phyloP scores from a whole-genome alignment of 2,113 vertebrate species.

The Notothenia coriiceps region DNA sequence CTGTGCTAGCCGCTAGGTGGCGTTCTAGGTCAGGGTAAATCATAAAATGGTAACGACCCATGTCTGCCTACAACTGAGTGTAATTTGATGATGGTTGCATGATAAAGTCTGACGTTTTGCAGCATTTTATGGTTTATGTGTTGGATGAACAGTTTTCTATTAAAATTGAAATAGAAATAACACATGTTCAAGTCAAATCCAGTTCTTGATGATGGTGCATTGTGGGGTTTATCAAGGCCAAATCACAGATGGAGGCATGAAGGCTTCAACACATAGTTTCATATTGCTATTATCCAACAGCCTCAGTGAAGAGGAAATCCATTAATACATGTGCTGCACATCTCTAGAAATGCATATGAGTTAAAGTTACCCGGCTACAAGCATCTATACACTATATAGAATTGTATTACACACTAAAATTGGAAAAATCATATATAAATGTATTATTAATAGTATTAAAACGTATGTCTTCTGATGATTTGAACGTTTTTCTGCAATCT shows the following conservation, averaged over 20 bases:
- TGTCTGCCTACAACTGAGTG: slow-evolving; percentile 57
- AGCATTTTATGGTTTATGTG: slow-evolving; percentile 75
- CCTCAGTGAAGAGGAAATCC: slow-evolving; percentile 7
- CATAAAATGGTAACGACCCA: slow-evolving; percentile 36
- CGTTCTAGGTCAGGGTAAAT: slow-evolving; percentile 71
- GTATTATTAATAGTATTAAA: slow-evolving; percentile 1
- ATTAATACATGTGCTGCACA: background rate
- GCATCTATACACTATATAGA: background rate
- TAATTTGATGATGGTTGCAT: slow-evolving; percentile 75
- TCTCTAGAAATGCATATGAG: background rate
- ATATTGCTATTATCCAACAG: slow-evolving; percentile 38
- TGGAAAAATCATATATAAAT: background rate
- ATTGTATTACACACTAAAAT: background rate
- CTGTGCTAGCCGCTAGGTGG: slow-evolving; percentile 77
- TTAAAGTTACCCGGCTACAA: background rate
- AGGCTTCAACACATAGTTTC: slow-evolving; percentile 51
- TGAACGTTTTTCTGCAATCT: background rate
- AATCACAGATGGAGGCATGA: slow-evolving; percentile 58
- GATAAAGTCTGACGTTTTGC: slow-evolving; percentile 71
- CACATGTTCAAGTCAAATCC: slow-evolving; percentile 74
- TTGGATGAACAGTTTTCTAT: slow-evolving; percentile 80
- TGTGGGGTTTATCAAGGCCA: slow-evolving; percentile 59
- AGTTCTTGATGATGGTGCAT: slow-evolving; percentile 68
- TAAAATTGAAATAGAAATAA: slow-evolving; percentile 79
- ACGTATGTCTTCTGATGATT: background rate